A percentile compares a stretch with the other conserved stretches of the same genome.
Conservation (phyloP, 2,113 vertebrate genomes). For the Pipa parva region DNA sequence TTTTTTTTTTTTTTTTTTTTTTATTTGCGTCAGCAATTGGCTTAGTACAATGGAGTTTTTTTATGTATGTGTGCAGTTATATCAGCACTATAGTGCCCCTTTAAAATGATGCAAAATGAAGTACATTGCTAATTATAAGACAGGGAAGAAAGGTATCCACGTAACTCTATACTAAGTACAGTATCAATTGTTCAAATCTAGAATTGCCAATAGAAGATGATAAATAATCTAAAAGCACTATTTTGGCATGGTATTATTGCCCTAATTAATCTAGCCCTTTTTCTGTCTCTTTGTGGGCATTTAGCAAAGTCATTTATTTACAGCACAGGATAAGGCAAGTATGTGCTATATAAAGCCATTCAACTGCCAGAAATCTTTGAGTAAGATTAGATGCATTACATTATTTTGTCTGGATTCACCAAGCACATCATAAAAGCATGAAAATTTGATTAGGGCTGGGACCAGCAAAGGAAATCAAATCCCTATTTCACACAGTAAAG, state of each 20-base stretch:
- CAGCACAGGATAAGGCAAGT: not conserved
- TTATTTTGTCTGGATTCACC: conserved; percentile 1
- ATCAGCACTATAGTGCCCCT: no score
- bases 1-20: no score
- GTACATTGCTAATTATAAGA: no score
- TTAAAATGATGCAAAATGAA: no score
- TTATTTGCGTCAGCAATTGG: no score
- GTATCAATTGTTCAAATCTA: no score
- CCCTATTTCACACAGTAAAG: conserved; percentile 1
- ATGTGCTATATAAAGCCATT: conserved; percentile 2
- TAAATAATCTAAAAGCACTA: not conserved
- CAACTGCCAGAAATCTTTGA: conserved; percentile 2
- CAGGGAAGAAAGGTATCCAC: no score
- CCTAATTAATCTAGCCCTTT: not conserved
- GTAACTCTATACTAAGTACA: no score
- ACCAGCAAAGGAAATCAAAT: conserved; percentile 3
- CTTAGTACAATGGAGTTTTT: no score
- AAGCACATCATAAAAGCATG: conserved; percentile 2
- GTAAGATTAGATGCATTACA: conserved; percentile 7
- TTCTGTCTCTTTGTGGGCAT: not conserved
- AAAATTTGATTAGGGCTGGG: not conserved
- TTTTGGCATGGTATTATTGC: not conserved
- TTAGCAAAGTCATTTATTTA: conserved; percentile 1
- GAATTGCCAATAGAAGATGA: no score
- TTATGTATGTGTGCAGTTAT: no score